Evolutionary conservation across 2,113 vertebrate species (phyloP), one percentile per base, ranked within the genome.

Genomic region (Phaetusa simplex): DNA sequence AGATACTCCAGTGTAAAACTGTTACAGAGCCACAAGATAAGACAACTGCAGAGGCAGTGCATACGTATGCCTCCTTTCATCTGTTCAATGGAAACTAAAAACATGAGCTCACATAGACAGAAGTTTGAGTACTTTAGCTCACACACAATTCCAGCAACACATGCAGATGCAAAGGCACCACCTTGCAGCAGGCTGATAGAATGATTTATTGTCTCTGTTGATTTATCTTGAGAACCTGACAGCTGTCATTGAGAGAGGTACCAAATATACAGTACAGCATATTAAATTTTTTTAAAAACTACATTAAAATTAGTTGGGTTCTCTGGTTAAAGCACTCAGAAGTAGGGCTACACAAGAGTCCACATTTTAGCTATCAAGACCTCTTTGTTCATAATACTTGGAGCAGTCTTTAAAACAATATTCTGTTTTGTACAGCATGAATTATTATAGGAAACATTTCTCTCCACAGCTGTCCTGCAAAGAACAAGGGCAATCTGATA

Each of bases 21-120:
- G 40, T 38, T 69, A 52, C 49, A 86, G 45, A 82, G 61, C 47
- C 61, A 70, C 62, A 58, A 55, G 67, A 55, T 23, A 55, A 7
- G 32, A 76, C 18, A 80, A 11, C 11, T 58, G 59, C 30, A 84
- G 49, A 86, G 23, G 34, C 15, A 83, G n/a, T 21, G 11, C 14
- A 20, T 29, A 53, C 0, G 0, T 20, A 42, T 17, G 12, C 23
- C 8, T 53, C 12, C 11, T 53, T 61, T 91, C 49, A 30, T 50
- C 49, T 85, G 49, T 45, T 90, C 71, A 78, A 50, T 45, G 29
- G 59, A 74, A 86, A 71, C 40, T 47, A 91, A 92, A 88, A 13
- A 17, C 0, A 0, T 12, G 52, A 90, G 36, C 30, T 93, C 82
- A 61, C 30, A 27, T 3, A 42, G 12, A n/a, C 43, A 66, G 24